A percentile compares a stretch with the other conserved stretches of the same genome.
Conservation (phyloP, 2,797 vertebrate genomes). For the Urophycis tenuis region DNA sequence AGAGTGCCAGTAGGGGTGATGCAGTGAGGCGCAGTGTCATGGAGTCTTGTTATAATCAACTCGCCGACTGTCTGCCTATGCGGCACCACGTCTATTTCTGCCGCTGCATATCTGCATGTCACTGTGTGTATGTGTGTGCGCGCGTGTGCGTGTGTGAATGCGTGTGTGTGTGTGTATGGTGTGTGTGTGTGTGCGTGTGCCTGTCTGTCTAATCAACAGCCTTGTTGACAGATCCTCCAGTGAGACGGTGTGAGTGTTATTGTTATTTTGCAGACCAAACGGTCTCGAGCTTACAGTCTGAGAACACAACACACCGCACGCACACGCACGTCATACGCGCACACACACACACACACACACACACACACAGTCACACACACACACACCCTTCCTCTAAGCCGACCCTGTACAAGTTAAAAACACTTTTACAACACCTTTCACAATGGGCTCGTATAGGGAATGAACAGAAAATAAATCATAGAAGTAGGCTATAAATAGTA, state of each 20-base stretch:
- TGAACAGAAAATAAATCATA: too few species aligned
- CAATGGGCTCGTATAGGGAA: too few species aligned
- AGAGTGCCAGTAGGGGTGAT: background rate
- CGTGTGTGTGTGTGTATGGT: background rate
- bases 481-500: too few species aligned
- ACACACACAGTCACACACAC: constrained; percentile 4
- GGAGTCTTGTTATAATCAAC: constrained; percentile 4
- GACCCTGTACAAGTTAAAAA: background rate
- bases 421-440: too few species aligned
- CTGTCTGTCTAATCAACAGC: background rate
- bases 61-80: background rate
- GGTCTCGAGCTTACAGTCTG: background rate
- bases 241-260: background rate
- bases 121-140: background rate
- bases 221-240: background rate
- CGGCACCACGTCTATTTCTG: background rate
- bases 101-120: background rate
- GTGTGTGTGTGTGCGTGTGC: background rate
- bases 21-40: background rate
- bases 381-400: background rate
- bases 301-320: background rate
- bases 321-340: constrained; percentile 6
- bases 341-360: constrained; percentile 2
- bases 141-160: background rate
- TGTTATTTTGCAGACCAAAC: constrained; percentile 6